Base-by-base conservation (phyloP, 2,797 vertebrate genomes). In the Pterois miles region DNA sequence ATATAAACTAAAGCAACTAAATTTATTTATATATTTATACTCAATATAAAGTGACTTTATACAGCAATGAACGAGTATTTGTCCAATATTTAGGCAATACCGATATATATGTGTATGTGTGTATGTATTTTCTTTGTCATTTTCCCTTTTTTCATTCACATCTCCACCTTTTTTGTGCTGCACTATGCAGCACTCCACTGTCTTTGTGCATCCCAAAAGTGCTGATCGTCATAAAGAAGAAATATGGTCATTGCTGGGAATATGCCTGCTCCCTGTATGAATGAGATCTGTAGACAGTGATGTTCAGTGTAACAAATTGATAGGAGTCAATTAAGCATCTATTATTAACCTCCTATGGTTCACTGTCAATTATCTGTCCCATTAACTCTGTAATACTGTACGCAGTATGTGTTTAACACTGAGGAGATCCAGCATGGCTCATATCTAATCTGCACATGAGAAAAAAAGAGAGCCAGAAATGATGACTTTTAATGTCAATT, bases 341-440 rank as follows among this genome's bases (percentile, higher is more conserved):
- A 94, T 95, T 94, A 94, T 95, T 95, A 95, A 95, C 94, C 93
- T 93, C 94, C 93, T 93, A 94, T 94, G 94, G 94, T 92, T 94
- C 91, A 92, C 89, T 94, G 94, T 95, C 95, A 94, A 96, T 96
- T 95, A 96, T 95, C 92, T 95, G 93, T 95, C 91, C 95, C 95
- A 96, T 96, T 96, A 96, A 95, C 95, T 94, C 92, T 80, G 92
- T 94, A 94, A 95, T 92, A 94, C 89, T 94, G 94, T 95, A 93
- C 76, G 82, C 91, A 92, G 89, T 92, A 93, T 93, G 93, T 92
- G 90, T 94, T 94, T 94, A 94, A 94, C 91, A 89, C 85, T 78
- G 88, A 91, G 81, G 82, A 86, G 87, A 92, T 91, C 90, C 91
- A 87, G 91, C 82, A 71, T 89, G 88, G 89, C 90, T 92, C 91